A percentile compares a stretch with the other conserved stretches of the same genome.
Conservation (phyloP, 2,113 vertebrate species). For the Xyliphius kryptos region DNA sequence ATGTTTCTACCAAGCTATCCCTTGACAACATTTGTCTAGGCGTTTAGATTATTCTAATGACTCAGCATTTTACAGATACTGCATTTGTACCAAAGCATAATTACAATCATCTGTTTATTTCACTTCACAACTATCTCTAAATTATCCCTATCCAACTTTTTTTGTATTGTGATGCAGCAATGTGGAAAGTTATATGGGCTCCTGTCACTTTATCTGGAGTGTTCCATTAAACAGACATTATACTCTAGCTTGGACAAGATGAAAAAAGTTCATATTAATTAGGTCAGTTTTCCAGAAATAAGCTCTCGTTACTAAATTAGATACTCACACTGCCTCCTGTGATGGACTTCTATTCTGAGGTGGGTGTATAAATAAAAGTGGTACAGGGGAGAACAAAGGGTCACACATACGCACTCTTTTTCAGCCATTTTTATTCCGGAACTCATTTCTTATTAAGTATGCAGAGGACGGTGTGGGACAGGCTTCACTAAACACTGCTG, state of each 20-base stretch:
- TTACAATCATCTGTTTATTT: no score
- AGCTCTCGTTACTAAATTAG: constrained; percentile 16
- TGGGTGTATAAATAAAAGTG: constrained; percentile 6
- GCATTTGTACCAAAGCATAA: no score
- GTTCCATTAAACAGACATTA: constrained; percentile 8
- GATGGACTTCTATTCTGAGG: constrained; percentile 26
- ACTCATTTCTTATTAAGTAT: constrained; percentile 15
- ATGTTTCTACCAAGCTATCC: no score
- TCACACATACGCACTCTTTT: constrained; percentile 11
- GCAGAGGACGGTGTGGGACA: constrained; percentile 11
- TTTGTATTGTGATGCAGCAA: no score
- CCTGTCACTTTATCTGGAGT: neutral
- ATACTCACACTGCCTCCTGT: neutral
- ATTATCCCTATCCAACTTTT: no score
- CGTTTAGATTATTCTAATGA: no score
- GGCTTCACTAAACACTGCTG: neutral
- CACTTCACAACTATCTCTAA: no score
- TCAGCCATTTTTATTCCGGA: constrained; percentile 9
- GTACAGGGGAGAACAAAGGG: constrained; percentile 9
- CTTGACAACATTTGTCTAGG: no score
- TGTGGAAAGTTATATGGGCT: neutral
- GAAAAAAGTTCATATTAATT: constrained; percentile 14
- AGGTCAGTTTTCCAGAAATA: constrained; percentile 21
- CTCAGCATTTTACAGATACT: no score
- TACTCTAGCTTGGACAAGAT: neutral